Evolutionary conservation across 1,140 invertebrate species (phyloP), one percentile per base, ranked within the genome.

Genomic region (Drosophila rufa): DNA sequence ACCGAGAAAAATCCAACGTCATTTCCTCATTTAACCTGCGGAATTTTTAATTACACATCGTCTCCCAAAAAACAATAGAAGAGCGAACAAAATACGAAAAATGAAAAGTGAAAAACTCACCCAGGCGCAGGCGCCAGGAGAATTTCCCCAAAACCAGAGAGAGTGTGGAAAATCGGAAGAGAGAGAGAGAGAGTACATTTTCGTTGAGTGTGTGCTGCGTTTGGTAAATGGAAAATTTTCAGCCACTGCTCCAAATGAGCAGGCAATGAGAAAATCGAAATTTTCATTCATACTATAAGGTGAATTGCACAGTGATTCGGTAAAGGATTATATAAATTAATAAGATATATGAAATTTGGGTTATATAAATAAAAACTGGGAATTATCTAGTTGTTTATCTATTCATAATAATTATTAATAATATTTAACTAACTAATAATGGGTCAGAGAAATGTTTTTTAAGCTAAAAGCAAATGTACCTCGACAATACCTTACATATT

Each of bases 221-320:
- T 46, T 82, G 79, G 70, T 74, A 75, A 75, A 73, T 84, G 78
- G 81, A 84, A 89, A 71, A 73, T 79, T 78, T 84, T 73, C 33
- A 82, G 68, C 69, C 60, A 58, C 62, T 45, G 68, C 45, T 66
- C 59, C 69, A 85, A 53, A 90, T 46, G 71, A 82, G 65, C 75
- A 70, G 68, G 79, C 81, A 90, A 90, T 82, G 81, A 71, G 75
- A 89, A 85, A 90, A 91, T 79, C 68, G 79, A 85, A 91, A 90
- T 90, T 90, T 90, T 90, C 85, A 90, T 90, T 90, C 85, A 90
- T 90, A 91, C 79, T 90, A 85, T 86, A 91, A 85, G 81, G 79
- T 91, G 75, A 90, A 90, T 80, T 79, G 86, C 67, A 90, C 85
- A 70, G 79, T 90, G 85, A 19, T 7, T 15, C 3, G 27, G 45